Base-by-base conservation (phyloP, 2,113 vertebrate genomes). In the Felis chaus region DNA sequence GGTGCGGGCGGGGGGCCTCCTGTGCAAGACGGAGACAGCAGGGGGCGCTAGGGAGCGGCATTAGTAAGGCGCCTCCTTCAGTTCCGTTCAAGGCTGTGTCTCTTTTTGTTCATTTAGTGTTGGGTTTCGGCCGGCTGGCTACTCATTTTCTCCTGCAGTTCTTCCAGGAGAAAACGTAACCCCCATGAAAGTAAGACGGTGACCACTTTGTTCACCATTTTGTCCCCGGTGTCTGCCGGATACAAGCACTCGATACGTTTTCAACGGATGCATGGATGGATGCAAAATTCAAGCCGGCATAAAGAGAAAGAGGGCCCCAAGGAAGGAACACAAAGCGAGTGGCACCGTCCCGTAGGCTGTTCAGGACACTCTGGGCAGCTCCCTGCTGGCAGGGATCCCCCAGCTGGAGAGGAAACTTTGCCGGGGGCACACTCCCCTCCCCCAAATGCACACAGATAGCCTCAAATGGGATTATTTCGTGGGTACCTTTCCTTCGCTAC, bases 1-100 rank as follows among this genome's bases (percentile, higher is more conserved):
- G 57, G 73, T 4, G 11, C 33, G 12, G 29, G 53, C 45, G 33
- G 8, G 27, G 19, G 61, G 27, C 84, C 29, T 23, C 36, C 36
- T 0, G 4, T 19, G 61, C 68, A 31, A 21, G 29, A 65, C 19
- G n/a, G 8, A 50, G 85, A 33, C 85, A 53, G 65, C 65, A 71
- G 97, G 71, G 55, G 86, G 36, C 16, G 14, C 53, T 6, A 23
- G 53, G n/a, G 87, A 78, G 92, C 33, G 0, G 41, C n/a, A 3
- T 53, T 16, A 0, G 5, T 27, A 14, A 63, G 33, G n/a, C 0
- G 0, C 5, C 0, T 53, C 2, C 1, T 11, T 27, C 4, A 4
- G 7, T 8, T 71, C 4, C 7, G 1, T 25, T 82, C 63, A n/a
- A 69, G 65, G 5, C 8, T 21, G 61, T 25, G n/a, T 48, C 83